These are phyloP conservation scores for Apoderus coryli DNA, from an alignment of 2,888 invertebrate species.

Conservation along the genomic window DNA sequence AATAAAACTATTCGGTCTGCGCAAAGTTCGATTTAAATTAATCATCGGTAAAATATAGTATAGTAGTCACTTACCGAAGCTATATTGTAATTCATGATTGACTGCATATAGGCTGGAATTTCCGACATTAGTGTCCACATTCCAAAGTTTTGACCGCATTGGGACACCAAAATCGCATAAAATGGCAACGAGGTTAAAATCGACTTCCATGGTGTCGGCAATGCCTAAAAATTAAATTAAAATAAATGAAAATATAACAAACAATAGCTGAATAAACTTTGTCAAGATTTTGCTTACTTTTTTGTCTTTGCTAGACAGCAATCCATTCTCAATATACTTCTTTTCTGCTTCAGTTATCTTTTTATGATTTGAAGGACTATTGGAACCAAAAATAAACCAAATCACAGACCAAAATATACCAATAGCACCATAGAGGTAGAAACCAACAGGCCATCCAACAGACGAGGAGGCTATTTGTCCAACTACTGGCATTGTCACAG, in stretches of 20 bases:
- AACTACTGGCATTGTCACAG: slow-evolving; percentile 53
- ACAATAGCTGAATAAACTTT: no score
- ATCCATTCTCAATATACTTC: slow-evolving; percentile 42
- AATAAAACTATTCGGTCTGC: no score
- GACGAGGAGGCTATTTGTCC: slow-evolving; percentile 53
- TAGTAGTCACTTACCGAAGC: slow-evolving; percentile 44
- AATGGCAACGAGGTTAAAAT: slow-evolving; percentile 64
- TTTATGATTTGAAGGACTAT: slow-evolving; percentile 45
- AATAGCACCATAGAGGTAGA: slow-evolving; percentile 54
- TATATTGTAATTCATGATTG: slow-evolving; percentile 55
- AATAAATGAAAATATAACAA: background rate
- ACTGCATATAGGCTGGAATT: slow-evolving; percentile 66
- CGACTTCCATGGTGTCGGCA: slow-evolving; percentile 54
- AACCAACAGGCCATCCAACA: slow-evolving; percentile 66
- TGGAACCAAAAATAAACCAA: slow-evolving; percentile 49
- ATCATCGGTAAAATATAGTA: no score
- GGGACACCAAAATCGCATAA: slow-evolving; percentile 55
- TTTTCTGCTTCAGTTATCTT: slow-evolving; percentile 46
- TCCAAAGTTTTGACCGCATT: slow-evolving; percentile 65
- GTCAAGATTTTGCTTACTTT: slow-evolving; percentile 1
- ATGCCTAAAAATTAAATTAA: slow-evolving; percentile 15
- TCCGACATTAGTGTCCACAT: slow-evolving; percentile 74
- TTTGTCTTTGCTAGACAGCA: slow-evolving; percentile 19
- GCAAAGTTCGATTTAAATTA: no score
- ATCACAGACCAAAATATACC: slow-evolving; percentile 45